Percentiles rank a stretch among this genome's conserved stretches.
These are phyloP conservation scores for Nyctibius grandis DNA, from an alignment of 2,797 vertebrate genomes.

Conservation along the genomic window DNA sequence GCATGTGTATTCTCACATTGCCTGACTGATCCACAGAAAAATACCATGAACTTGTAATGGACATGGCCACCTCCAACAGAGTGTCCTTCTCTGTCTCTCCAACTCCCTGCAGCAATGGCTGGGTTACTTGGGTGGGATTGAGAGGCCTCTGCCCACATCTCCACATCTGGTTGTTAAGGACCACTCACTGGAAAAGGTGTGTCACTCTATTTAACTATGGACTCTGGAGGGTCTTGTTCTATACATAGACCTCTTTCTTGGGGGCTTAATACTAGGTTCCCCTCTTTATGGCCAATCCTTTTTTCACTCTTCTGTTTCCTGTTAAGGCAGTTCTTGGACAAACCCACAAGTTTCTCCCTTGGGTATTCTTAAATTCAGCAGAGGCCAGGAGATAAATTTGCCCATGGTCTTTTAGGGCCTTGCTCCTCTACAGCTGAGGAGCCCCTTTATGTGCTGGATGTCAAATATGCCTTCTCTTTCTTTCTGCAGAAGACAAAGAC, in stretches of 20 bases:
- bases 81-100: not conserved
- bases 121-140: not conserved
- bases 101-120: not conserved
- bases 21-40: not conserved
- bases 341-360: not conserved
- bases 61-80: not conserved
- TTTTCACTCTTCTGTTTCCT: not conserved
- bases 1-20: not conserved
- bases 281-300: not conserved
- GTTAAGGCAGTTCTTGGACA: not conserved
- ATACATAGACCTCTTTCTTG: not conserved
- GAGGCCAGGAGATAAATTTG: not conserved
- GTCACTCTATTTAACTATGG: not conserved
- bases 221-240: not conserved
- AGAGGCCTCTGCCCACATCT: not conserved
- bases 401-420: not conserved
- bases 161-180: not conserved
- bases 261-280: not conserved
- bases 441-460: not conserved
- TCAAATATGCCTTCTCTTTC: not conserved
- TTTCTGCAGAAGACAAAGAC: not conserved
- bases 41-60: not conserved
- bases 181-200: not conserved
- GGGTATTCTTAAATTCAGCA: not conserved
- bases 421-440: not conserved